Conservation (phyloP, 2,797 vertebrate genomes). For the Pangasius mekongensis region DNA sequence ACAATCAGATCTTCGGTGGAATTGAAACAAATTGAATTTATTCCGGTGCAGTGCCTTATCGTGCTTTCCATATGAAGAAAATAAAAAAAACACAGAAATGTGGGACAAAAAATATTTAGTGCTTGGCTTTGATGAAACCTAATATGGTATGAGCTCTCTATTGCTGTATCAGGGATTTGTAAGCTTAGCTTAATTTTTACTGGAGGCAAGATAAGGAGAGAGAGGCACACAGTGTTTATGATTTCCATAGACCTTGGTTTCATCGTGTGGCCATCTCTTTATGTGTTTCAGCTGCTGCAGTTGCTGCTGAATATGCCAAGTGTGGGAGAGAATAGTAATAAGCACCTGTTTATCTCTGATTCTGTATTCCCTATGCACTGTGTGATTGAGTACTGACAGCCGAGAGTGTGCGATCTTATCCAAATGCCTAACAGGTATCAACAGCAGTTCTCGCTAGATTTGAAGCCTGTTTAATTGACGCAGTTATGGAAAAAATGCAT, state of each 20-base stretch:
- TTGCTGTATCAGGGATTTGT: conserved; percentile 40
- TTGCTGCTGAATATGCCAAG: conserved; percentile 24
- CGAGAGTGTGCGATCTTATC: conserved; percentile 20
- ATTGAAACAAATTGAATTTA: conserved; percentile 56
- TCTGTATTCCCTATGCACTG: conserved; percentile 18
- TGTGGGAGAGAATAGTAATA: conserved; percentile 32
- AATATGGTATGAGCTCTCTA: conserved; percentile 26
- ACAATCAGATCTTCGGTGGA: conserved; percentile 36
- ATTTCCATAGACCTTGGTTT: conserved; percentile 39
- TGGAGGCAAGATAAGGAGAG: conserved; percentile 38
- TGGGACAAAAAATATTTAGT: conserved; percentile 34
- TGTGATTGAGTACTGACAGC: conserved; percentile 21
- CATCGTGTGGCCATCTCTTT: conserved; percentile 16
- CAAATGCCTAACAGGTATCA: conserved; percentile 36
- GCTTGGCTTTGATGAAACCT: conserved; percentile 43
- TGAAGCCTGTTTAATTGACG: conserved; percentile 14
- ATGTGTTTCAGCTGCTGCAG: conserved; percentile 36
- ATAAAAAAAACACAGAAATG: not conserved
- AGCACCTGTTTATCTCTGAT: conserved; percentile 32
- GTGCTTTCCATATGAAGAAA: conserved; percentile 32
- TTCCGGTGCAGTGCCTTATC: conserved; percentile 46
- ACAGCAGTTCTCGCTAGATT: not conserved
- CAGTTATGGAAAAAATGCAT: not conserved
- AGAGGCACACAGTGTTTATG: not conserved
- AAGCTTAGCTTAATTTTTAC: conserved; percentile 49